These are phyloP conservation scores for Drepana falcataria DNA, from an alignment of 2,888 invertebrate species.

Conservation along the genomic window DNA sequence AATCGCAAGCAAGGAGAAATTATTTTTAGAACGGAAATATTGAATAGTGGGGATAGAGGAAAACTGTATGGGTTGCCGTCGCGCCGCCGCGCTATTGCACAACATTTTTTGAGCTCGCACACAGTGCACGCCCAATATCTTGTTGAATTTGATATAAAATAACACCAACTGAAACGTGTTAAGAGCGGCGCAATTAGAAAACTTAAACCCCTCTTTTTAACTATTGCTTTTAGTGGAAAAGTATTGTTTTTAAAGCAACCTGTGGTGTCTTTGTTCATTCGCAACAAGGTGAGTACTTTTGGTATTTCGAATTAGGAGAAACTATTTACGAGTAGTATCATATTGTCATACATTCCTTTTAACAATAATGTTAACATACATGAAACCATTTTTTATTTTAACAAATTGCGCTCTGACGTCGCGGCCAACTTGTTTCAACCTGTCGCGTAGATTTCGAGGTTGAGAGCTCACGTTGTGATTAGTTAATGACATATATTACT, in stretches of 20 bases:
- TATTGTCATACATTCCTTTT: no score
- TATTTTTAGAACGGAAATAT: conserved; percentile 69
- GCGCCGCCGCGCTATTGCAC: conserved; percentile 53
- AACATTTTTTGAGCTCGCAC: conserved; percentile 54
- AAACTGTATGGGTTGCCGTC: conserved; percentile 43
- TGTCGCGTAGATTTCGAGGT: not conserved
- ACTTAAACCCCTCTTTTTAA: conserved; percentile 8
- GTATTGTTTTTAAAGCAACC: conserved; percentile 23
- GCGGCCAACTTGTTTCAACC: not conserved
- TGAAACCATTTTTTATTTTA: no score
- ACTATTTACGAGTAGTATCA: no score
- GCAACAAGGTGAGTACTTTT: conserved; percentile 40
- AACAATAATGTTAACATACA: no score
- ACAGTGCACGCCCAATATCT: conserved; percentile 38
- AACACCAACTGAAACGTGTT: conserved; percentile 4
- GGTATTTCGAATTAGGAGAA: no score
- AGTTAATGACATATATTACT: no score
- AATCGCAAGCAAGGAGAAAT: conserved; percentile 36
- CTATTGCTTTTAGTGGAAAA: conserved; percentile 25
- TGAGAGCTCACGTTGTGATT: not conserved
- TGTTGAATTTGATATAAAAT: conserved; percentile 9
- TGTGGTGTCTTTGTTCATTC: conserved; percentile 43
- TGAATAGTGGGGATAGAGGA: conserved; percentile 60
- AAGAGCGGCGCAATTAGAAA: conserved; percentile 5
- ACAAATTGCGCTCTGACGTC: not conserved